These are phyloP conservation scores for Tauraco hartlaubi DNA, from an alignment of 2,797 vertebrate genomes.

Conservation along the genomic window DNA sequence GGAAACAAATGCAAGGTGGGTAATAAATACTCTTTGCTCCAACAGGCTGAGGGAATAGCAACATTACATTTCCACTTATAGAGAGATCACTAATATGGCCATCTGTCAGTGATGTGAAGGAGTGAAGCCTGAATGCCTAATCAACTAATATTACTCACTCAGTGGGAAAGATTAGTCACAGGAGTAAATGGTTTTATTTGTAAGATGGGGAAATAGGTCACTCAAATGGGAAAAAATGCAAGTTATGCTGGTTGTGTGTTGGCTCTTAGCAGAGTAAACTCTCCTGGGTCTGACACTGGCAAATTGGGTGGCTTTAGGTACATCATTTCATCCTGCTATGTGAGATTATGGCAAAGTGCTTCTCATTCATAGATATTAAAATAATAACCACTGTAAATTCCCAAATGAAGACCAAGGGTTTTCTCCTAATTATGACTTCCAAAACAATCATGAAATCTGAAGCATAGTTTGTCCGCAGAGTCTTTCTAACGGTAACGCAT, in stretches of 20 bases:
- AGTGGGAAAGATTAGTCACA: not conserved
- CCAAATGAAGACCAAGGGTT: not conserved
- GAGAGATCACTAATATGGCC: not conserved
- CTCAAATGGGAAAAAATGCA: not conserved
- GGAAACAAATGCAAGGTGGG: constrained; percentile 8
- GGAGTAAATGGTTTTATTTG: not conserved
- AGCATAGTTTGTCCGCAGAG: not conserved
- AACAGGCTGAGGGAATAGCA: not conserved
- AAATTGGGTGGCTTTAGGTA: not conserved
- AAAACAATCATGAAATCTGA: not conserved
- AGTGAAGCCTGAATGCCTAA: not conserved
- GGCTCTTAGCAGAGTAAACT: not conserved
- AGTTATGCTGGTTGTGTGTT: not conserved
- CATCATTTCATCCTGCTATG: not conserved
- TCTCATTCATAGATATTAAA: not conserved
- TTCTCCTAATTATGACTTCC: not conserved
- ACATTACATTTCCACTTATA: not conserved
- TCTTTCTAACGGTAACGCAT: not conserved
- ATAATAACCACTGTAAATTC: not conserved
- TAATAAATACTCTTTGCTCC: constrained; percentile 41
- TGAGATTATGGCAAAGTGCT: not conserved
- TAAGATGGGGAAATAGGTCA: not conserved
- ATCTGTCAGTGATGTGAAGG: not conserved
- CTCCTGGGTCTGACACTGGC: not conserved
- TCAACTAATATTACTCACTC: not conserved